Percentiles rank a stretch among this genome's conserved stretches.
Conservation (phyloP, 1,140 invertebrate genomes). For the Atta colombica region DNA sequence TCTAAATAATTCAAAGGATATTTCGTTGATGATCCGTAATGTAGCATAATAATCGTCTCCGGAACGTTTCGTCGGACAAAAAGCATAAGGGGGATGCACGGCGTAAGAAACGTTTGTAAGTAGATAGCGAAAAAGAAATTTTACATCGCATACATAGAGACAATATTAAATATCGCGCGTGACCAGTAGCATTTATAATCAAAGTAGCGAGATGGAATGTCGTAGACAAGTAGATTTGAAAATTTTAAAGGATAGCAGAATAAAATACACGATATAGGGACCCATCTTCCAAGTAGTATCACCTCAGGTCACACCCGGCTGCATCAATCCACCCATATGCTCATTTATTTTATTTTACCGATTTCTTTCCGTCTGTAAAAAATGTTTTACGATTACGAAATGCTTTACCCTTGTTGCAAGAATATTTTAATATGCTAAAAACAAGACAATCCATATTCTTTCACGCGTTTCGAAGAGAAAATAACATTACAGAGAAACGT, state of each 20-base stretch:
- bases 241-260: conserved; percentile 52
- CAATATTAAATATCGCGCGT: conserved; percentile 70
- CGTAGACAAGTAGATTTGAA: conserved; percentile 61
- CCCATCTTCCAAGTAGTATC: conserved; percentile 59
- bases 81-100: conserved; percentile 36
- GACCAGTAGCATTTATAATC: conserved; percentile 77
- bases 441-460: neutral
- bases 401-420: neutral
- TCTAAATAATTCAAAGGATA: neutral
- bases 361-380: neutral
- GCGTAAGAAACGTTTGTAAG: conserved; percentile 58
- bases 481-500: neutral
- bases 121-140: conserved; percentile 58
- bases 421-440: conserved; percentile 20
- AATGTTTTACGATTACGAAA: neutral
- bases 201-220: conserved; percentile 71
- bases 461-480: neutral
- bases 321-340: neutral
- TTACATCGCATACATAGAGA: conserved; percentile 74
- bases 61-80: conserved; percentile 34
- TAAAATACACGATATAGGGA: conserved; percentile 62
- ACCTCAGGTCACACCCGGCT: conserved; percentile 32
- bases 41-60: conserved; percentile 28
- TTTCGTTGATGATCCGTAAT: conserved; percentile 55
- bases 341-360: neutral